A percentile compares a stretch with the other conserved stretches of the same genome.
These are phyloP conservation scores for Halisarca cf. caerulea DNA, from an alignment of 37 sponge, comb jelly and placozoan species.

Conservation along the genomic window DNA sequence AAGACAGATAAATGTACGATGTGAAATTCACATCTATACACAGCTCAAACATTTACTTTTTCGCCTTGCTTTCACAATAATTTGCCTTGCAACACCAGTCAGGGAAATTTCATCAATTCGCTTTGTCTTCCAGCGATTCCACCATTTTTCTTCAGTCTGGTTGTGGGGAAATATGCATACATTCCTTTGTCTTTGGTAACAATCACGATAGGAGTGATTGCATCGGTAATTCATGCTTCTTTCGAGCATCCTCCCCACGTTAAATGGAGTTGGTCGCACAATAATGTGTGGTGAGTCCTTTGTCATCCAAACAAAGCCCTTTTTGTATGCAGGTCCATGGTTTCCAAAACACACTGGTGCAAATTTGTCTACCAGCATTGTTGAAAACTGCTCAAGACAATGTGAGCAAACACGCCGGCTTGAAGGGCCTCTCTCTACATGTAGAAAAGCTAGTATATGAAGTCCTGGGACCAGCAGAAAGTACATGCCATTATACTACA, in stretches of 20 bases:
- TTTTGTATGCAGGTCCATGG: neutral
- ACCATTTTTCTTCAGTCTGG: neutral
- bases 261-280: neutral
- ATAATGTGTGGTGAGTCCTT: neutral
- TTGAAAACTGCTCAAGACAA: no score
- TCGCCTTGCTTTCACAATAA: neutral
- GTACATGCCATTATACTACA: no score
- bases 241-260: neutral
- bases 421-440: no score
- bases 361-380: no score
- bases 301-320: neutral
- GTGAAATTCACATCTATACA: no score
- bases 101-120: conserved; percentile 1
- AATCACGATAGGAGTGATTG: neutral
- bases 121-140: conserved; percentile 5
- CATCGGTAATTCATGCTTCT: neutral
- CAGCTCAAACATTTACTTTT: no score
- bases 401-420: no score
- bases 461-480: no score
- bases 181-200: neutral
- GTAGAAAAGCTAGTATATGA: no score
- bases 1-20: no score
- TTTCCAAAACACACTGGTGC: neutral
- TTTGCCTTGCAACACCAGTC: neutral
- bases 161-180: neutral